Percentiles rank a stretch among this genome's conserved stretches.
phyloP scores from a whole-genome alignment of 2,113 vertebrate species.

The Rhea americana region DNA sequence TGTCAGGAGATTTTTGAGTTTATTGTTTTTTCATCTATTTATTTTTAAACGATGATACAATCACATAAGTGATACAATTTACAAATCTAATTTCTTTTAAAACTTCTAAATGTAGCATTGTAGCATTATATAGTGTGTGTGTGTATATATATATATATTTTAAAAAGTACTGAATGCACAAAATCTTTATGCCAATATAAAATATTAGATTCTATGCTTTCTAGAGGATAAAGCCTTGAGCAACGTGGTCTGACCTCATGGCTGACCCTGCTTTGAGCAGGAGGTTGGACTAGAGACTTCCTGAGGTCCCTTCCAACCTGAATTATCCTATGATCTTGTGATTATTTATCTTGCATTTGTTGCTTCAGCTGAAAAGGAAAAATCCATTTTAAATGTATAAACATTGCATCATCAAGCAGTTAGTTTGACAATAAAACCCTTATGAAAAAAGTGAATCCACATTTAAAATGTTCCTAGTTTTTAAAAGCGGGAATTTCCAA shows the following conservation, averaged over 20 bases:
- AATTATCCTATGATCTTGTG: background rate
- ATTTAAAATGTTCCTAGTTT: background rate
- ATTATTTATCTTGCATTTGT: conserved; percentile 25
- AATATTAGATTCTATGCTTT: background rate
- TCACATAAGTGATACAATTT: background rate
- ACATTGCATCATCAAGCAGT: background rate
- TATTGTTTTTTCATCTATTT: background rate
- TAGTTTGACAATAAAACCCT: conserved; percentile 1
- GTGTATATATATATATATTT: too few species aligned
- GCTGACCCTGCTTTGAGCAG: background rate
- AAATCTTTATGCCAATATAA: background rate
- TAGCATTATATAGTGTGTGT: background rate
- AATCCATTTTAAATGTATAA: background rate
- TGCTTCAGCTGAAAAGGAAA: background rate
- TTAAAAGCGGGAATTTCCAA: background rate
- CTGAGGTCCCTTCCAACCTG: background rate
- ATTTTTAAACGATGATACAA: background rate
- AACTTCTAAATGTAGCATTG: background rate
- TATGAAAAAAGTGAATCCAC: background rate
- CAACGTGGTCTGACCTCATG: background rate
- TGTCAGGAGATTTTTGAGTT: background rate
- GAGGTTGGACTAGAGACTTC: background rate
- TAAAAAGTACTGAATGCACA: background rate
- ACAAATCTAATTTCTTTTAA: background rate
- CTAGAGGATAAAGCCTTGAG: background rate